Percentiles rank a stretch among this genome's conserved stretches.
Conservation (phyloP, 2,797 vertebrate genomes). For the Eupleurogrammus muticus region DNA sequence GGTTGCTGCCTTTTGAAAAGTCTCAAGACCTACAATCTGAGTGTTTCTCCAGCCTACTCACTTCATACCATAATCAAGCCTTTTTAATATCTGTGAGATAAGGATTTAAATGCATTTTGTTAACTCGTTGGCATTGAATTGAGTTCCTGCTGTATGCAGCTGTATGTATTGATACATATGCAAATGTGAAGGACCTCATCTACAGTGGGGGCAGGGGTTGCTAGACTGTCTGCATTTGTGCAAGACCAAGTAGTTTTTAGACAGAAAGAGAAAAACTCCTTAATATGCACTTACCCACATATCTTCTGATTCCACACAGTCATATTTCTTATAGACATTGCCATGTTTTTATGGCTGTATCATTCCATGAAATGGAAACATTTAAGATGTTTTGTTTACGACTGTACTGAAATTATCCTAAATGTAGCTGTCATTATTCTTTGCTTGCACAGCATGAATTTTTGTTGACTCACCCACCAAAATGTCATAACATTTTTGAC, state of each 20-base stretch:
- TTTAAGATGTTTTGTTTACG: too few relatives aligned
- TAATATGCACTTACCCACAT: not conserved
- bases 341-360: too few relatives aligned
- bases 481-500: too few relatives aligned
- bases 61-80: constrained; percentile 33
- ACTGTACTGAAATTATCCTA: too few relatives aligned
- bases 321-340: too few relatives aligned
- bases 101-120: constrained; percentile 43
- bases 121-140: constrained; percentile 56
- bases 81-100: constrained; percentile 23
- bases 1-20: constrained; percentile 23
- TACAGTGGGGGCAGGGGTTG: constrained; percentile 7
- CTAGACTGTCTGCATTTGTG: constrained; percentile 7
- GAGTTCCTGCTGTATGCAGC: constrained; percentile 36
- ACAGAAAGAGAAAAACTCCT: not conserved
- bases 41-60: constrained; percentile 10
- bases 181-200: constrained; percentile 35
- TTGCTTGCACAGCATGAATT: not conserved
- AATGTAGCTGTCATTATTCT: not conserved
- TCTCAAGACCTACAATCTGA: constrained; percentile 1
- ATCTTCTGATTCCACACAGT: not conserved
- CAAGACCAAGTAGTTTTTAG: not conserved
- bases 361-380: too few relatives aligned
- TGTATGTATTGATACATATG: constrained; percentile 45
- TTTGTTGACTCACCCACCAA: too few relatives aligned